Base-by-base conservation (phyloP, 2,113 vertebrate genomes). In the Malaclemys terrapin region DNA sequence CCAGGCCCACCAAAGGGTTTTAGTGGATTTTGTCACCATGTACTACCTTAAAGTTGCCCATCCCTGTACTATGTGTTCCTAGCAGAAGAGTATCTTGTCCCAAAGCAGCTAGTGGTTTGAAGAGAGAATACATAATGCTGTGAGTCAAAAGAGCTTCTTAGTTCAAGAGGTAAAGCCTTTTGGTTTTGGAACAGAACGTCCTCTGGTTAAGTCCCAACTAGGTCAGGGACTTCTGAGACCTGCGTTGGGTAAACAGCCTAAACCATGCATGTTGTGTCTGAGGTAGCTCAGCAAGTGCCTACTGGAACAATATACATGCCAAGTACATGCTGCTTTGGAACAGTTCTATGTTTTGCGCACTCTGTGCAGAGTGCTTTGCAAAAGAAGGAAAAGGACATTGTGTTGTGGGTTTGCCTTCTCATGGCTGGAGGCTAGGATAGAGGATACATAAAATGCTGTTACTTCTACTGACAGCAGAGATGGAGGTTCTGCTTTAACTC, bases 261-360 rank as follows among this genome's bases (percentile, higher is more conserved):
- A 82, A 57, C 1, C 45, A 56, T 88, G 5, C 13, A 42, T 82
- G n/a, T 12, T 84, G 78, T 24, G 52, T 6, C 27, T 47, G 35
- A 91, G 91, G 65, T 3, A 82, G 38, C 16, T 88, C 35, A 53
- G 24, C 14, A 80, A 80, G 10, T 1, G 49, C n/a, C 6, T 75
- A 42, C 62, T 91, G 24, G 42, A 76, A 42, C n/a, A 75, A n/a
- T 5, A 27, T 8, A 54, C 81, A 90, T 90, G 27, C 82, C 84
- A 80, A 62, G 14, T 2, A 65, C 0, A 1, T 10, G 29, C n/a
- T 56, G 52, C 20, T 90, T 57, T 83, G 52, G 45, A 82, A 72
- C 5, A 11, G 17, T 8, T 12, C 52, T 47, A 17, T 38, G 65
- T 29, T 24, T 53, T 69, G 88, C 85, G 86, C 0, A 0, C 38